A percentile compares a stretch with the other conserved stretches of the same genome.
Evolutionary conservation across 2,888 invertebrate genomes (phyloP).

Genomic region (Eueremaeus valkanovi): DNA sequence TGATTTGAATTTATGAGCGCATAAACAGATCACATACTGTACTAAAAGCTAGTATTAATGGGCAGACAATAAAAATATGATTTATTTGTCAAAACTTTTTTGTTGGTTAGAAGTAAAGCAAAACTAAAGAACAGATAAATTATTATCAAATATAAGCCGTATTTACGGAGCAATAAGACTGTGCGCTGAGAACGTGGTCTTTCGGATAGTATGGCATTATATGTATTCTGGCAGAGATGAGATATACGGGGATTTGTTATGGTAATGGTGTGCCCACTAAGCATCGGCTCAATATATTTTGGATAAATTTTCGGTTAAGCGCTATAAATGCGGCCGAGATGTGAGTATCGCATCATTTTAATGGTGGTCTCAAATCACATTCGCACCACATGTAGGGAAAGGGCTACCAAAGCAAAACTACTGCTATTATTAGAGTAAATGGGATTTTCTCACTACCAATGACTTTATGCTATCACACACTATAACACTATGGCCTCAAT

Average conservation of each 20-base stretch:
- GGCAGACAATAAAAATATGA: neutral
- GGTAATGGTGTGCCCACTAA: neutral
- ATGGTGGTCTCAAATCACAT: too few relatives aligned
- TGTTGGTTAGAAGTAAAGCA: too few relatives aligned
- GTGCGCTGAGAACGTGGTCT: neutral
- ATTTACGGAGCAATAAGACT: neutral
- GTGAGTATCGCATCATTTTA: neutral
- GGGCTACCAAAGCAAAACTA: neutral
- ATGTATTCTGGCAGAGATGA: neutral
- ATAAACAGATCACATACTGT: neutral
- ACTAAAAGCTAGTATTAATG: neutral
- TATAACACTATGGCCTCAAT: too few relatives aligned
- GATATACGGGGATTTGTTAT: neutral
- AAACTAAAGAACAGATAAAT: neutral
- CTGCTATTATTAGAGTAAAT: neutral
- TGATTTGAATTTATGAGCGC: neutral
- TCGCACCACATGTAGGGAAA: neutral
- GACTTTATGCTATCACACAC: too few relatives aligned
- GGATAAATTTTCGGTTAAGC: neutral
- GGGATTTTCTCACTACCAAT: neutral
- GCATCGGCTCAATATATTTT: neutral
- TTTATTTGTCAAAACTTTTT: neutral
- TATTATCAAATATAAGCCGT: neutral
- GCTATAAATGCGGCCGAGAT: neutral
- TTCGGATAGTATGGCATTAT: neutral